Conservation (phyloP, 2,888 invertebrate species). For the Amiota mariae region DNA sequence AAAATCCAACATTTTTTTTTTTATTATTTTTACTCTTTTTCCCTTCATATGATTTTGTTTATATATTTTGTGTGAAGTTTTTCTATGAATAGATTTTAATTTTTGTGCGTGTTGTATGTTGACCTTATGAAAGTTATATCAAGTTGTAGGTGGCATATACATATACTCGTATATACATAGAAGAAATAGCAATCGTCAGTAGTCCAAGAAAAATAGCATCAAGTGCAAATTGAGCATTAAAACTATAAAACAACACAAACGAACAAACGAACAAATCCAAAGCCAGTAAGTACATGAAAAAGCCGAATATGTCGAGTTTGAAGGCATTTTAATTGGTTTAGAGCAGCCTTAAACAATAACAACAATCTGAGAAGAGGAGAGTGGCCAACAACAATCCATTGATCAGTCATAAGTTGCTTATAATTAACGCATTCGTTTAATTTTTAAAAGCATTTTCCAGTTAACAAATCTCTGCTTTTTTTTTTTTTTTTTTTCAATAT, state of each 20-base stretch:
- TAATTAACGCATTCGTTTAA: slow-evolving; percentile 46
- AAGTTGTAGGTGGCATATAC: slow-evolving; percentile 15
- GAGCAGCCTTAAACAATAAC: slow-evolving; percentile 42
- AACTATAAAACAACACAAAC: not conserved
- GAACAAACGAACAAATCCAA: not conserved
- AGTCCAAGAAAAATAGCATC: not conserved
- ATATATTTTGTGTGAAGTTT: not conserved
- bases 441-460: not conserved
- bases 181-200: no score
- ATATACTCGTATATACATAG: no score
- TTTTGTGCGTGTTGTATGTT: not conserved
- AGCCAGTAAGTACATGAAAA: slow-evolving; percentile 64
- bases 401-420: slow-evolving; percentile 51
- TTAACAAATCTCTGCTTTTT: no score
- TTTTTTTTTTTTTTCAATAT: no score
- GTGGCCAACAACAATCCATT: not conserved
- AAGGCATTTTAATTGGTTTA: slow-evolving; percentile 60
- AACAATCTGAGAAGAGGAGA: no score
- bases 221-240: slow-evolving; percentile 58
- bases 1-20: slow-evolving; percentile 42
- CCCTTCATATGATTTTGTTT: not conserved
- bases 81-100: no score
- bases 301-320: slow-evolving; percentile 61
- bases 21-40: not conserved
- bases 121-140: not conserved